These are phyloP conservation scores for Meloidogyne exigua DNA, from an alignment of 1,140 invertebrate genomes.

Conservation along the genomic window DNA sequence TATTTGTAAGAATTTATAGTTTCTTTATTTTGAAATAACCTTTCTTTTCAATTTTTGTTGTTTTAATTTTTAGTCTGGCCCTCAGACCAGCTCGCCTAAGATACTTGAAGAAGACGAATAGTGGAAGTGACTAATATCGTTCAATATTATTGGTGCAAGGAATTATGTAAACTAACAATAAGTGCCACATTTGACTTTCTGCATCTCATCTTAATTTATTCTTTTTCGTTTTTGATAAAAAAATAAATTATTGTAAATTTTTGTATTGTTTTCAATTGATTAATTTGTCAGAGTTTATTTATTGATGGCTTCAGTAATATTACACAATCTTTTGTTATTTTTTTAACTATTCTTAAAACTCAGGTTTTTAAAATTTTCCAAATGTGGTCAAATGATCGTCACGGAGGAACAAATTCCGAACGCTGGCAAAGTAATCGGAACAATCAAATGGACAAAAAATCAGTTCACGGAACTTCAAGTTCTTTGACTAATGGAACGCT, in stretches of 20 bases:
- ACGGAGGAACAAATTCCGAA: too few relatives aligned
- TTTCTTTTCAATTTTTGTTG: too few relatives aligned
- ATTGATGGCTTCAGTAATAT: too few relatives aligned
- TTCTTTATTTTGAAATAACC: too few relatives aligned
- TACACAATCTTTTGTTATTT: not conserved
- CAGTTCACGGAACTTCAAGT: not conserved
- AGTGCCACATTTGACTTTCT: not conserved
- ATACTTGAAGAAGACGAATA: not conserved
- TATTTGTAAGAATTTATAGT: not conserved
- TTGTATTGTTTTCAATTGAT: not conserved
- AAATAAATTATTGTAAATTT: conserved; percentile 2
- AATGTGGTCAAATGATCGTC: not conserved
- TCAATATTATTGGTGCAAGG: not conserved
- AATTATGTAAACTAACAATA: not conserved
- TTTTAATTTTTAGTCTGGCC: not conserved
- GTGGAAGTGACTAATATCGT: not conserved
- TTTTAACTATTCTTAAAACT: not conserved
- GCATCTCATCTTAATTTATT: not conserved
- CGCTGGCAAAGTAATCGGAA: too few relatives aligned
- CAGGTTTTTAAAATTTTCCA: not conserved
- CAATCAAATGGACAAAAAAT: too few relatives aligned
- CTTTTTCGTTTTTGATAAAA: too few relatives aligned
- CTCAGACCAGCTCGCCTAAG: not conserved
- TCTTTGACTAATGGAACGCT: not conserved
- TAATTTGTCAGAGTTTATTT: not conserved